These are phyloP conservation scores for Onychostruthus taczanowskii DNA, from an alignment of 2,113 vertebrate genomes.

Conservation along the genomic window DNA sequence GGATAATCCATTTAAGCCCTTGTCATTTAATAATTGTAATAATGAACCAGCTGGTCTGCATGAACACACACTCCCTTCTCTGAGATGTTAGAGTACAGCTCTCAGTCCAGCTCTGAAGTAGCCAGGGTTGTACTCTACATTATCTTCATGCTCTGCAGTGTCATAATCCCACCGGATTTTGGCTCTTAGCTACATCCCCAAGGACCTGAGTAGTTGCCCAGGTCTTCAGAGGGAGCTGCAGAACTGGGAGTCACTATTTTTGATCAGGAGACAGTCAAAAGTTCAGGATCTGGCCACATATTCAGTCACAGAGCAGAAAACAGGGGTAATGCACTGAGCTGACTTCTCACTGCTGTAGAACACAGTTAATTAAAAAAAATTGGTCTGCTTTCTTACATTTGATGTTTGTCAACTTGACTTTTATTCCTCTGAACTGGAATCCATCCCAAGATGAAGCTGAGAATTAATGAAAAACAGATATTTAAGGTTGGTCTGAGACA, in stretches of 20 bases:
- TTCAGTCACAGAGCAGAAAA: background rate
- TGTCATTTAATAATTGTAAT: background rate
- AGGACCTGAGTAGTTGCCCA: background rate
- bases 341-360: background rate
- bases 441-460: background rate
- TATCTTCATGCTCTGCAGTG: background rate
- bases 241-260: background rate
- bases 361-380: background rate
- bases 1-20: background rate
- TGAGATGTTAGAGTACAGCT: background rate
- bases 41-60: background rate
- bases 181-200: background rate
- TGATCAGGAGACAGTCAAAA: background rate
- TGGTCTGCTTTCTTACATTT: background rate
- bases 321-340: background rate
- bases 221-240: background rate
- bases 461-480: background rate
- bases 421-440: background rate
- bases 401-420: background rate
- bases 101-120: background rate
- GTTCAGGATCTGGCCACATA: background rate
- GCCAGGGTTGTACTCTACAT: background rate
- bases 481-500: background rate
- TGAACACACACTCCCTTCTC: background rate
- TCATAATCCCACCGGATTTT: background rate